Evolutionary conservation across 2,113 vertebrate genomes (phyloP).

Genomic region (Thryonomys swinderianus): DNA sequence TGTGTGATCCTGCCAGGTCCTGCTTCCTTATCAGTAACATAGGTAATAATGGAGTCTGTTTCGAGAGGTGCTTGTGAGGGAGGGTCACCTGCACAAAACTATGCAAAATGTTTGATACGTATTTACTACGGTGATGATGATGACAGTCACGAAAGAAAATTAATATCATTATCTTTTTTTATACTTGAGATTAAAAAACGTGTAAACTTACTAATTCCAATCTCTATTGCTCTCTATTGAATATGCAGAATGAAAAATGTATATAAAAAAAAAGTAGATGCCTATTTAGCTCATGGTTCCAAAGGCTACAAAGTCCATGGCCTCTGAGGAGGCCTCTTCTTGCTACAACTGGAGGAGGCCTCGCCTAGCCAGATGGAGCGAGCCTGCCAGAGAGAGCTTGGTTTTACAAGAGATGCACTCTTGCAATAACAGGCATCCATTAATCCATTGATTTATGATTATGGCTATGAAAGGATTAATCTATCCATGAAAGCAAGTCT

Average conservation of each 20-base stretch:
- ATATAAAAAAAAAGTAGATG: neutral
- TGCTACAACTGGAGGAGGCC: neutral
- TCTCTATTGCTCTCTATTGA: neutral
- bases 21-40: neutral
- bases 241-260: neutral
- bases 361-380: neutral
- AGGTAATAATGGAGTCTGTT: neutral
- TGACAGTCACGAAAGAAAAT: neutral
- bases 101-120: neutral
- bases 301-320: neutral
- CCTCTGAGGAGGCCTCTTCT: neutral
- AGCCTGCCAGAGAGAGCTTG: neutral
- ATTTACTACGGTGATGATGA: neutral
- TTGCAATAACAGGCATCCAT: neutral
- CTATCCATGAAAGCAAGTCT: neutral
- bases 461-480: neutral
- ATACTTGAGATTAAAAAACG: neutral
- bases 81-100: neutral
- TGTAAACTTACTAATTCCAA: neutral
- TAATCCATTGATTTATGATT: neutral
- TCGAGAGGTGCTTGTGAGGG: neutral
- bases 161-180: neutral
- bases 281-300: neutral
- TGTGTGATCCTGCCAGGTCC: neutral
- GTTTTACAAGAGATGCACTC: neutral